Conservation (phyloP, 2,888 invertebrate species). For the Germaria angustata region DNA sequence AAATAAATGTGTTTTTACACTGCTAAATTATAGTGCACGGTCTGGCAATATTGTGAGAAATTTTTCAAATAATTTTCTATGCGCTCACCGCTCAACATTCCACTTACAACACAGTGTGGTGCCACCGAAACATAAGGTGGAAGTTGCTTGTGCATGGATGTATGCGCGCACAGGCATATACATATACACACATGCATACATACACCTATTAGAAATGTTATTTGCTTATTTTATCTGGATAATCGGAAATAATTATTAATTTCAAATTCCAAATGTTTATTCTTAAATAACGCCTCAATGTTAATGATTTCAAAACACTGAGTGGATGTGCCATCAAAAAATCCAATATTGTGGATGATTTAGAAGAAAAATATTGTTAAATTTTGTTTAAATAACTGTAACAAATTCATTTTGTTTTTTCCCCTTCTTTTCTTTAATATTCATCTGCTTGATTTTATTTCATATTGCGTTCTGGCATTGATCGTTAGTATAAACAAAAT, state of each 20-base stretch:
- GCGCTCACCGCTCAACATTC: constrained; percentile 2
- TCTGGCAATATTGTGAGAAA: constrained; percentile 1
- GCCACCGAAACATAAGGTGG: neutral
- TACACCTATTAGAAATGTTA: neutral
- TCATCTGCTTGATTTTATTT: too few species aligned
- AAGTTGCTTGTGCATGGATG: neutral
- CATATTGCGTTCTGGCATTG: too few species aligned
- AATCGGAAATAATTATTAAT: neutral
- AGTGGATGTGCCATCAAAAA: neutral
- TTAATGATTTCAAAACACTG: neutral
- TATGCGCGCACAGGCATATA: too few species aligned
- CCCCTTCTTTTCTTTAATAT: too few species aligned
- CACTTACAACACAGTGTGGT: neutral
- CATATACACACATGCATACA: neutral
- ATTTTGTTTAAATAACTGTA: too few species aligned
- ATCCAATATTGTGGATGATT: too few species aligned
- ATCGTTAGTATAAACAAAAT: too few species aligned
- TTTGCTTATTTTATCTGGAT: neutral
- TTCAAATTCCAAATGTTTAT: neutral
- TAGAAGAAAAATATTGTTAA: too few species aligned
- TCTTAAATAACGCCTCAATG: neutral
- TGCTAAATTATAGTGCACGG: neutral
- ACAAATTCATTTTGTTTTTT: too few species aligned
- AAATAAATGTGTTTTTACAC: neutral
- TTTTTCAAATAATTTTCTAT: constrained; percentile 1